Percentiles rank a stretch among this genome's conserved stretches.
phyloP scores from a whole-genome alignment of 2,113 vertebrate species.

The Etheostoma spectabile region DNA sequence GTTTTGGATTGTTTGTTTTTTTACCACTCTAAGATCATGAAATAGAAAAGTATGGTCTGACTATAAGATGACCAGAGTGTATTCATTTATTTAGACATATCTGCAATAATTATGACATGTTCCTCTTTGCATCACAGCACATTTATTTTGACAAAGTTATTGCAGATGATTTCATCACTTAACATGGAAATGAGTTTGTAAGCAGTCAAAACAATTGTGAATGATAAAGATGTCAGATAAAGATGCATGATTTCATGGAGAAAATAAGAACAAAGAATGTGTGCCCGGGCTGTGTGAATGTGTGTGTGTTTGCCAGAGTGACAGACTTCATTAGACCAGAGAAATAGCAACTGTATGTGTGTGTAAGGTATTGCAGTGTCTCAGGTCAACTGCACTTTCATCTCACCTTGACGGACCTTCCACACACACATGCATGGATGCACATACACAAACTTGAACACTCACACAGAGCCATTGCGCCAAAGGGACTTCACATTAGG shows the following conservation, averaged over 20 bases:
- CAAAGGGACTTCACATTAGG: conserved; percentile 68
- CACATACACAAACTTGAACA: background rate
- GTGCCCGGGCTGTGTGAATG: conserved; percentile 12
- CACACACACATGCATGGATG: conserved; percentile 29
- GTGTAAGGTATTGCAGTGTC: conserved; percentile 46
- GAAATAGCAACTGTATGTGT: conserved; percentile 32
- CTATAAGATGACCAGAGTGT: background rate
- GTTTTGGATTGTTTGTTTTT: background rate
- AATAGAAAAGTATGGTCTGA: background rate
- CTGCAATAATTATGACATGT: background rate
- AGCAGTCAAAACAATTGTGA: background rate
- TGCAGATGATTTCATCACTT: conserved; percentile 45
- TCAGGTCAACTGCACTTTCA: conserved; percentile 60
- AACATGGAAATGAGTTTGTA: background rate
- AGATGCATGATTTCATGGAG: conserved; percentile 3
- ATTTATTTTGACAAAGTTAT: conserved; percentile 25
- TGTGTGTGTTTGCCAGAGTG: conserved; percentile 23
- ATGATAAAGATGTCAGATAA: background rate
- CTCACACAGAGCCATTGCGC: conserved; percentile 27
- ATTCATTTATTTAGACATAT: conserved; percentile 3
- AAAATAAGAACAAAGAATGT: conserved; percentile 38
- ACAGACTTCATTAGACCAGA: conserved; percentile 60
- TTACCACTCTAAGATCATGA: background rate
- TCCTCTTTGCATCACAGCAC: background rate
- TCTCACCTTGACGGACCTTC: conserved; percentile 75